Evolutionary conservation across 1,140 invertebrate species (phyloP), one percentile per base, ranked within the genome.

Genomic region (Drosophila tani): DNA sequence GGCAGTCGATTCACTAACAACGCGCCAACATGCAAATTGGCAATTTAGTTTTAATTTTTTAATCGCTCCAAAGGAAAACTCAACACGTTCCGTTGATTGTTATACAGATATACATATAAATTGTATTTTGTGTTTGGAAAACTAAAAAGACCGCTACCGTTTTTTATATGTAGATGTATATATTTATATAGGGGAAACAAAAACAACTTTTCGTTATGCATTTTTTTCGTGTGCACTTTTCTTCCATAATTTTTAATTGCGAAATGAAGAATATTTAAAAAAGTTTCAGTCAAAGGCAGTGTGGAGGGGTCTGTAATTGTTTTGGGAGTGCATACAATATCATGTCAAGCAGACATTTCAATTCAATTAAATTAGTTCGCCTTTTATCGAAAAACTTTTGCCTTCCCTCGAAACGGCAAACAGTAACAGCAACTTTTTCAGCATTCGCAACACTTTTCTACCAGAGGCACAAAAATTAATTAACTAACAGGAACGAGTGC

Each of bases 321-420:
- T 75, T 59, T 46, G 43, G 24, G 21, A 71, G 68, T 71, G 74
- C 51, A 78, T 69, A 63, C 62, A 79, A 83, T 88, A 64, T 90
- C 84, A 88, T 88, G 85, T 75, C 84, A 88, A 81, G 80, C 74
- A 79, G 67, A 76, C 84, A 90, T 88, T 88, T 85, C 75, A 90
- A 90, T 88, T 88, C 84, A 88, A 88, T 88, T 88, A 90, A 79
- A 63, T 84, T 87, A 66, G 56, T 50, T 73, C 29, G 67, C 67
- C 55, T 74, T 21, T 73, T 74, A 74, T 74, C 68, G 70, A 73
- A 73, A 60, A 73, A 73, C 46, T 74, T 74, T 51, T 51, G 70
- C 64, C 64, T 66, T 58, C 12, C 19, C 63, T 59, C 15, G 1
- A 45, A 43, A n/a, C 55, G 32, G 21, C 56, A 40, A 40, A 24